Evolutionary conservation across 2,888 invertebrate species (phyloP).

Genomic region (Diaprepes abbreviatus): DNA sequence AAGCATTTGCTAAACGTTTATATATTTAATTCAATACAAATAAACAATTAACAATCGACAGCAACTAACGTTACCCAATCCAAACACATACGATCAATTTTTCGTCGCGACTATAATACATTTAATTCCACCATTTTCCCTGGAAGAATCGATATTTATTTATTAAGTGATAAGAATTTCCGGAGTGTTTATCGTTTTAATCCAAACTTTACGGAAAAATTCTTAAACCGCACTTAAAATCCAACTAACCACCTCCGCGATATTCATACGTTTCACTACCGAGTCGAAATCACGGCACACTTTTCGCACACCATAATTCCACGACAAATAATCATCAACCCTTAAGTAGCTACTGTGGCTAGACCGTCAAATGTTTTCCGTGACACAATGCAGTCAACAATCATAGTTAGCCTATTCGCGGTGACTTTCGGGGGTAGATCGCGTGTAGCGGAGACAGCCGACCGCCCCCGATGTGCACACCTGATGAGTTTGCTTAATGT

Average conservation of each 20-base stretch:
- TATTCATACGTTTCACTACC: background rate
- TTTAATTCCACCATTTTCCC: slow-evolving; percentile 46
- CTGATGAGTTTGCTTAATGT: slow-evolving; percentile 26
- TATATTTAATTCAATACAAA: slow-evolving; percentile 18
- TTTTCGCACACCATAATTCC: slow-evolving; percentile 27
- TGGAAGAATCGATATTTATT: slow-evolving; percentile 44
- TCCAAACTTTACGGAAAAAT: background rate
- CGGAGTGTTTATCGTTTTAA: background rate
- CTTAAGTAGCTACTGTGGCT: slow-evolving; percentile 30
- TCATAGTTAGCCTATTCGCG: slow-evolving; percentile 34
- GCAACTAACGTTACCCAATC: slow-evolving; percentile 16
- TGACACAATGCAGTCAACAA: slow-evolving; percentile 44
- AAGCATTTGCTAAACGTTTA: too few relatives aligned
- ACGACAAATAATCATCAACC: slow-evolving; percentile 38
- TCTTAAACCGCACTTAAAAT: background rate
- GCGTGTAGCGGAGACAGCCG: slow-evolving; percentile 41
- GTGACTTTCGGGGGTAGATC: slow-evolving; percentile 29
- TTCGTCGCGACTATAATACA: slow-evolving; percentile 28
- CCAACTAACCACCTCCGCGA: background rate
- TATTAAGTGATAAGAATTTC: slow-evolving; percentile 17
- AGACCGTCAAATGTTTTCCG: slow-evolving; percentile 39
- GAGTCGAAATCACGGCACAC: slow-evolving; percentile 27
- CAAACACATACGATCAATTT: slow-evolving; percentile 46
- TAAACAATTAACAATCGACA: slow-evolving; percentile 13
- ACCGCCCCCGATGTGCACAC: slow-evolving; percentile 31